Evolutionary conservation across 2,888 invertebrate species (phyloP).

Genomic region (Saturnia japonica): DNA sequence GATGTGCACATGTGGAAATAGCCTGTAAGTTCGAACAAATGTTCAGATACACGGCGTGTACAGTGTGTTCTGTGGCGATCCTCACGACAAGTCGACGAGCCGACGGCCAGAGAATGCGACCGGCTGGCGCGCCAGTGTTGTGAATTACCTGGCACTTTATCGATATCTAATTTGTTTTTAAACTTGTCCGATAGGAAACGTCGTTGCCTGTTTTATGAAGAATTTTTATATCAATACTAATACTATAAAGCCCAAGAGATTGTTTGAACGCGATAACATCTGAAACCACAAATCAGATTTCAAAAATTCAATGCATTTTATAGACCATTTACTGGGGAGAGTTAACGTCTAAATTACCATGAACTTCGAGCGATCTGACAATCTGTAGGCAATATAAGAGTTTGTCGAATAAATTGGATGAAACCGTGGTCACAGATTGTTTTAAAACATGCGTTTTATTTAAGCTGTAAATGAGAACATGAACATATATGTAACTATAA

Average conservation of each 20-base stretch:
- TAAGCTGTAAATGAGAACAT: not conserved
- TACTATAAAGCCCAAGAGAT: too few species aligned
- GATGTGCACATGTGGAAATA: slow-evolving; percentile 75
- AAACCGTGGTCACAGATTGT: too few species aligned
- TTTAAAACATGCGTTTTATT: too few species aligned
- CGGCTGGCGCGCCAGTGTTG: slow-evolving; percentile 75
- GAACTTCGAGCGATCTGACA: too few species aligned
- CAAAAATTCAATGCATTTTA: too few species aligned
- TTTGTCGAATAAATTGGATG: too few species aligned
- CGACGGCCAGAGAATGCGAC: slow-evolving; percentile 75
- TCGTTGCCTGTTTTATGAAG: not conserved
- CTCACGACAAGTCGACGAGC: slow-evolving; percentile 65
- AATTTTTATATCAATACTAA: too few species aligned
- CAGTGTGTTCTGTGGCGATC: slow-evolving; percentile 55
- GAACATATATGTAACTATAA: not conserved
- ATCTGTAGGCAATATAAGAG: not conserved
- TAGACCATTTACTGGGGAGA: too few species aligned
- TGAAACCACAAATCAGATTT: too few species aligned
- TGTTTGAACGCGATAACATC: too few species aligned
- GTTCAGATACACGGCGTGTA: slow-evolving; percentile 58
- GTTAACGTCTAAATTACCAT: too few species aligned
- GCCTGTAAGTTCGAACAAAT: slow-evolving; percentile 71
- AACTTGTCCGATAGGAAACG: not conserved
- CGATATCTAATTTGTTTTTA: slow-evolving; percentile 25
- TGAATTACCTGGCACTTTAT: slow-evolving; percentile 50